Percentiles rank a stretch among this genome's conserved stretches.
These are phyloP conservation scores for Brachionus rotundiformis DNA, from an alignment of 1,140 invertebrate genomes.

Conservation along the genomic window DNA sequence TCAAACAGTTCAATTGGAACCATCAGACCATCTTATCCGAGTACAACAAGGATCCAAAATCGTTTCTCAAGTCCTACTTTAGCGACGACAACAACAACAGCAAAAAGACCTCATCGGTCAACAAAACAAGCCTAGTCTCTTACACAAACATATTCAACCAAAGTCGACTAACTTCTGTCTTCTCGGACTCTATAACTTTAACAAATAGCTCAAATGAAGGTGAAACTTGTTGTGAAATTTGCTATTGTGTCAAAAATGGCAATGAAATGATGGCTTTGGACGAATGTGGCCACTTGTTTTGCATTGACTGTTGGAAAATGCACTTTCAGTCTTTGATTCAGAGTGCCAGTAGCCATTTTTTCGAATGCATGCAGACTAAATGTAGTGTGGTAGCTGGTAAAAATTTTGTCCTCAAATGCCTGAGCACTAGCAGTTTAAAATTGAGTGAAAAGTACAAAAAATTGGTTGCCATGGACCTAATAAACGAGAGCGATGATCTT, in stretches of 20 bases:
- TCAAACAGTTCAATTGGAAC: conserved; percentile 37
- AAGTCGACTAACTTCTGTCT: neutral
- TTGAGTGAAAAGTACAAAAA: conserved; percentile 44
- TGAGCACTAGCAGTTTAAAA: neutral
- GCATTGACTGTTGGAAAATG: conserved; percentile 23
- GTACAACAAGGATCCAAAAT: neutral
- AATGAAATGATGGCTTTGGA: neutral
- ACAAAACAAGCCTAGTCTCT: neutral
- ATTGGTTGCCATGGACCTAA: neutral
- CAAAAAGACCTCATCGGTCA: neutral
- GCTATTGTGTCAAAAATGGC: neutral
- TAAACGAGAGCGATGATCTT: conserved; percentile 51
- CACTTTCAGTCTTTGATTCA: conserved; percentile 25
- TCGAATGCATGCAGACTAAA: conserved; percentile 48
- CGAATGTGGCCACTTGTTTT: conserved; percentile 31
- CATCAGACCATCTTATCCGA: neutral
- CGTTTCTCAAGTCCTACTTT: conserved; percentile 2
- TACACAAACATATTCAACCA: neutral
- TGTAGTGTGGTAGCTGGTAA: conserved; percentile 24
- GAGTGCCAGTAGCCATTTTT: neutral
- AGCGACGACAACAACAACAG: conserved; percentile 41
- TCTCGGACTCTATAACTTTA: neutral
- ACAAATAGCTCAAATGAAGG: neutral
- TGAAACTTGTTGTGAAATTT: neutral
- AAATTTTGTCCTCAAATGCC: conserved; percentile 19